phyloP scores from a whole-genome alignment of 2,113 vertebrate genomes.

The Atherinomorus stipes region DNA sequence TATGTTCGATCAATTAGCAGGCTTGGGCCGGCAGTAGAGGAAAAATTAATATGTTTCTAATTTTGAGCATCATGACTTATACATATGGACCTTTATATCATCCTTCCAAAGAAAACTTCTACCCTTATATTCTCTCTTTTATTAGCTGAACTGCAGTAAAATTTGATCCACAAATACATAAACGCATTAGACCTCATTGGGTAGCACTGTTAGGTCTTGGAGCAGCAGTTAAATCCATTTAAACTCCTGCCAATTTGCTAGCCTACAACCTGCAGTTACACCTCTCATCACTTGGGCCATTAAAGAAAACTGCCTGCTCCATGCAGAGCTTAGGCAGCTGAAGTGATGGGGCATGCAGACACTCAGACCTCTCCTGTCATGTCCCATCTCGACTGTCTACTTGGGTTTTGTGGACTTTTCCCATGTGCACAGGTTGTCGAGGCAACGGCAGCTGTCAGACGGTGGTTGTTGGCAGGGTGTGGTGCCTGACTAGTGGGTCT shows the following conservation, averaged over 20 bases:
- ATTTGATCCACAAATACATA: conserved; percentile 81
- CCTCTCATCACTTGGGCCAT: conserved; percentile 72
- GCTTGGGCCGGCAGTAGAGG: conserved; percentile 69
- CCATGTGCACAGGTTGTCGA: conserved; percentile 70
- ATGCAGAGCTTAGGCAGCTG: conserved; percentile 31
- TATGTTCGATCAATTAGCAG: conserved; percentile 80
- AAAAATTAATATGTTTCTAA: conserved; percentile 79
- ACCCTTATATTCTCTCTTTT: conserved; percentile 78
- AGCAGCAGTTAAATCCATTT: conserved; percentile 79
- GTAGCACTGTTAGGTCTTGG: conserved; percentile 73
- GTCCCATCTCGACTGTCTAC: conserved; percentile 56
- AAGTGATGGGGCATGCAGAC: conserved; percentile 50
- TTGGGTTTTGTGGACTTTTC: conserved; percentile 65
- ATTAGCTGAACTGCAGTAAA: conserved; percentile 80
- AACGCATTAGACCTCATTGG: conserved; percentile 78
- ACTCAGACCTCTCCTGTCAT: conserved; percentile 23
- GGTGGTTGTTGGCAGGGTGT: conserved; percentile 75
- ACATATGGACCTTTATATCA: conserved; percentile 65
- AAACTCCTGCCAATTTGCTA: conserved; percentile 66
- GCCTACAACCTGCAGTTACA: conserved; percentile 71
- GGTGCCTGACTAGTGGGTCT: conserved; percentile 72
- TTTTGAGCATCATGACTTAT: conserved; percentile 75
- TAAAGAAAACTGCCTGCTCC: conserved; percentile 56
- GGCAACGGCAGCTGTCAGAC: conserved; percentile 78
- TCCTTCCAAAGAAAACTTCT: conserved; percentile 82